Percentiles rank a stretch among this genome's conserved stretches.
These are phyloP conservation scores for Pachycephus smyrnensis DNA, from an alignment of 2,888 invertebrate genomes.

Conservation along the genomic window DNA sequence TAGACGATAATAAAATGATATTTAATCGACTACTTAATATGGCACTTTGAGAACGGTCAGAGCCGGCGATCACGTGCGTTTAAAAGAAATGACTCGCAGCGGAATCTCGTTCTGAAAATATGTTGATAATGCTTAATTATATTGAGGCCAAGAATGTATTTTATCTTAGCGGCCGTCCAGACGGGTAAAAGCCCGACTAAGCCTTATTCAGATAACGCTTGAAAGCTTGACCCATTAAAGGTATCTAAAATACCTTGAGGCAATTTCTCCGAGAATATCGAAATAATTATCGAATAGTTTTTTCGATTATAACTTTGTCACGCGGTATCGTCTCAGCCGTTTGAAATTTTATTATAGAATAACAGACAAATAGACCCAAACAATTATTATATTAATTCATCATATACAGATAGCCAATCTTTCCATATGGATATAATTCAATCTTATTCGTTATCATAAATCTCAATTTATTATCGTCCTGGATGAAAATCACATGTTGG, in stretches of 20 bases:
- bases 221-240: constrained; percentile 65
- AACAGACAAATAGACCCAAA: neutral
- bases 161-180: constrained; percentile 53
- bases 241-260: constrained; percentile 58
- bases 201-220: constrained; percentile 60
- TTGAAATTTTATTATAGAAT: constrained; percentile 1
- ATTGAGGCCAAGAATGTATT: constrained; percentile 50
- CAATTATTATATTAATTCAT: neutral
- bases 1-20: neutral
- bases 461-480: neutral
- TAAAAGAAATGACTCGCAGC: constrained; percentile 59
- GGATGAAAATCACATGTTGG: neutral
- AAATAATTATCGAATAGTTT: constrained; percentile 54
- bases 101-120: constrained; percentile 52
- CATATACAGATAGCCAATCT: neutral
- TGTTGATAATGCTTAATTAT: constrained; percentile 50
- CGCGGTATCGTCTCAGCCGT: neutral
- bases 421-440: neutral
- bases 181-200: constrained; percentile 59
- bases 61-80: constrained; percentile 25
- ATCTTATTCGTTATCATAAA: neutral
- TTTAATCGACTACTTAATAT: neutral
- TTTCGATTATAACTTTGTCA: constrained; percentile 53
- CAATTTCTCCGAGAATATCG: constrained; percentile 57
- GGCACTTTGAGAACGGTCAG: neutral